Evolutionary conservation across 1,140 invertebrate genomes (phyloP).

Genomic region (Diplogasteroides magnus): DNA sequence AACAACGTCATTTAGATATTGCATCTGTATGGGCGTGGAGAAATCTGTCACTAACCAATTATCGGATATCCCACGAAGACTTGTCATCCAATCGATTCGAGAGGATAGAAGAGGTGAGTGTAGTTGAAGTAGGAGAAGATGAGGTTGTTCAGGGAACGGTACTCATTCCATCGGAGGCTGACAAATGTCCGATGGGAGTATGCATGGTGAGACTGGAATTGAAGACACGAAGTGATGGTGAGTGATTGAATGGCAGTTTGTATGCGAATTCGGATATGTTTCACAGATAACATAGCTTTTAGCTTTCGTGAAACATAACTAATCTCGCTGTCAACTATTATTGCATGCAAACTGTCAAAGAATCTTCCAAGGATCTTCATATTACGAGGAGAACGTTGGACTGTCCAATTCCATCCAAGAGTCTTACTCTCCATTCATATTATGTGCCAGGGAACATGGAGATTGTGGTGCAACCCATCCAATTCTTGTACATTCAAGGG

Average conservation of each 20-base stretch:
- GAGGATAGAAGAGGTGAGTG: neutral
- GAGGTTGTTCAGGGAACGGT: neutral
- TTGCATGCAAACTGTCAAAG: too few species aligned
- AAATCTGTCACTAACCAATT: too few species aligned
- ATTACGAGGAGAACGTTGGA: neutral
- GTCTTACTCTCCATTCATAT: neutral
- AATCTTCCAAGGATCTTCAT: neutral
- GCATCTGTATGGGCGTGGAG: too few species aligned
- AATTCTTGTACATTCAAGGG: neutral
- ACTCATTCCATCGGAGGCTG: neutral
- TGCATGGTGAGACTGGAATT: neutral
- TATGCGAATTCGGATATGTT: neutral
- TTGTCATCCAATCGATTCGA: neutral
- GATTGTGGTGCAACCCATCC: neutral
- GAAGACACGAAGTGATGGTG: neutral
- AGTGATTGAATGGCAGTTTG: neutral
- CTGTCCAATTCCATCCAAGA: neutral
- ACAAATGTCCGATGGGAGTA: neutral
- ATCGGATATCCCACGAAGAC: neutral
- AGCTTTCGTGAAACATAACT: neutral
- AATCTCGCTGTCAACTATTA: neutral
- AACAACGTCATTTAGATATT: too few species aligned
- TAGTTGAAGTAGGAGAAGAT: neutral
- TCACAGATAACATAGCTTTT: neutral
- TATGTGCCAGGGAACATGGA: neutral